phyloP scores from a whole-genome alignment of 2,113 vertebrate genomes.

The Columba janthina region DNA sequence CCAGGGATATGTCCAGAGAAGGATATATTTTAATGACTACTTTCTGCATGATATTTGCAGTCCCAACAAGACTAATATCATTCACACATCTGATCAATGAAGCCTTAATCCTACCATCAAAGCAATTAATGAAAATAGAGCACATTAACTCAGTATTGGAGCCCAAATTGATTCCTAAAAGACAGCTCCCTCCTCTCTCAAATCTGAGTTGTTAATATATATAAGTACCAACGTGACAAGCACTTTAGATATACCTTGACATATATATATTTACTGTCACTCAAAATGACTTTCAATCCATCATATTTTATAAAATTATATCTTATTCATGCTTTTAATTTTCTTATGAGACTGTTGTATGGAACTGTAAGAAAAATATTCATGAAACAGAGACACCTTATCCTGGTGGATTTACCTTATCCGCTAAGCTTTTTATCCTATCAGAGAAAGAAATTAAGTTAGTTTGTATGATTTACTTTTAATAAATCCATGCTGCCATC shows the following conservation, averaged over 20 bases:
- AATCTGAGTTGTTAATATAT: neutral
- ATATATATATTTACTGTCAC: constrained; percentile 14
- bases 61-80: neutral
- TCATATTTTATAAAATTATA: neutral
- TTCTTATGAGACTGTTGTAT: neutral
- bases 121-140: constrained; percentile 52
- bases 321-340: constrained; percentile 12
- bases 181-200: neutral
- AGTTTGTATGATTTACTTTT: constrained; percentile 33
- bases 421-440: constrained; percentile 46
- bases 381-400: neutral
- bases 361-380: neutral
- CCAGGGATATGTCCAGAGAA: neutral
- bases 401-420: constrained; percentile 42
- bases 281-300: neutral
- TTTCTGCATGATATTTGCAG: neutral
- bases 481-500: constrained; percentile 45
- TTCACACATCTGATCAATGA: constrained; percentile 19
- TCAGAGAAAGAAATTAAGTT: constrained; percentile 51
- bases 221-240: neutral
- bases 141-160: neutral
- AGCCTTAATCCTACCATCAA: constrained; percentile 27
- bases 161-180: constrained; percentile 16
- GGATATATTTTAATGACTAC: neutral
- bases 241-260: neutral